Percentiles rank a stretch among this genome's conserved stretches.
Conservation (phyloP, 2,113 vertebrate genomes). For the Tylochromis polylepis region DNA sequence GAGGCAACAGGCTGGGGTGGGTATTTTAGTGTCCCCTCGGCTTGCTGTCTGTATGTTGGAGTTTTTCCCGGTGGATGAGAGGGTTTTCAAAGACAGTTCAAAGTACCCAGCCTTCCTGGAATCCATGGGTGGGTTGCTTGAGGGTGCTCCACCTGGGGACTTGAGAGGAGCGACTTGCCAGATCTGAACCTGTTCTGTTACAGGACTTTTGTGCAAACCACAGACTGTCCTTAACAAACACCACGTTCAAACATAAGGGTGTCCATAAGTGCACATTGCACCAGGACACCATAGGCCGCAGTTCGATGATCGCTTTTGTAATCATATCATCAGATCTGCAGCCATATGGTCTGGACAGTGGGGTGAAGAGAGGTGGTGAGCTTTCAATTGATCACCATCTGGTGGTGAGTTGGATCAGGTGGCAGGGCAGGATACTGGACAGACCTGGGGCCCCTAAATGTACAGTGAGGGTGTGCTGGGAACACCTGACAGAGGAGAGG, state of each 20-base stretch:
- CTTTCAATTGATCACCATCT: neutral
- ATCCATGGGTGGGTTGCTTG: neutral
- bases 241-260: neutral
- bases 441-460: neutral
- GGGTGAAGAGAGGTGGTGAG: neutral
- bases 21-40: neutral
- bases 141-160: neutral
- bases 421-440: neutral
- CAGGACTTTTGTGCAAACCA: neutral
- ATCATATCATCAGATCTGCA: neutral
- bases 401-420: neutral
- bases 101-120: neutral
- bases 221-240: neutral
- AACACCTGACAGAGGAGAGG: neutral
- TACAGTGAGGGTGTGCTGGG: neutral
- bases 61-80: neutral
- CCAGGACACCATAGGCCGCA: neutral
- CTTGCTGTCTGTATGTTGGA: neutral
- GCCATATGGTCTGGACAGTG: neutral
- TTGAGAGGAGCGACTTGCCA: neutral
- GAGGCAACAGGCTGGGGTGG: neutral
- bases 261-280: neutral
- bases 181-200: neutral
- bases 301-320: neutral
- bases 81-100: neutral